These are phyloP conservation scores for Lutraria lutraria DNA, from an alignment of 2,888 invertebrate genomes.

Conservation along the genomic window DNA sequence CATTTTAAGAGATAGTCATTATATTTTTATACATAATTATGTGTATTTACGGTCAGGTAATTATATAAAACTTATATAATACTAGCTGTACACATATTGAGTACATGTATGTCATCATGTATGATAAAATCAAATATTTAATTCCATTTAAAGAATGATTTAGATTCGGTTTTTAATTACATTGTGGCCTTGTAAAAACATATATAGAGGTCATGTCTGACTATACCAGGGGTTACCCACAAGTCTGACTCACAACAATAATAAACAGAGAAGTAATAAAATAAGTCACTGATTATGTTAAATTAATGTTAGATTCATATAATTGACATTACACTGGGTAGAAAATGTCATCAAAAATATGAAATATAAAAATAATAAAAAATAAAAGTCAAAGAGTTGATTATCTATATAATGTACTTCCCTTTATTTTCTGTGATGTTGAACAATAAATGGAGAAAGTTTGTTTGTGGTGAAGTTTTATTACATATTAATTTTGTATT, in stretches of 20 bases:
- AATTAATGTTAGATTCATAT: background rate
- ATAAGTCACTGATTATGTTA: background rate
- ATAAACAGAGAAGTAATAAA: background rate
- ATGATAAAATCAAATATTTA: too few species aligned
- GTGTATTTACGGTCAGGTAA: too few species aligned
- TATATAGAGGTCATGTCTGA: background rate
- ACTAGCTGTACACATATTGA: too few species aligned
- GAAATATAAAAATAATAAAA: background rate
- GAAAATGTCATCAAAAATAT: background rate
- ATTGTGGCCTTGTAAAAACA: background rate
- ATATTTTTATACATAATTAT: too few species aligned
- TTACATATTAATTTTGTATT: constrained; percentile 7
- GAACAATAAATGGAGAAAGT: background rate
- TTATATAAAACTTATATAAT: too few species aligned
- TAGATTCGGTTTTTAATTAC: background rate
- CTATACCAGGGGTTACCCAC: background rate
- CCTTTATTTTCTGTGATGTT: background rate
- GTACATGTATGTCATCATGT: too few species aligned
- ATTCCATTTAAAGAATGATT: background rate
- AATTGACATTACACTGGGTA: background rate
- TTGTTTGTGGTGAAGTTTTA: constrained; percentile 8
- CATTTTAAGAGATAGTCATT: too few species aligned
- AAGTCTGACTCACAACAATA: background rate
- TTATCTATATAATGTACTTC: background rate
- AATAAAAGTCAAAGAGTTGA: background rate